Conservation (phyloP, 64 coral and sea anemone species). For the Montipora sp. region DNA sequence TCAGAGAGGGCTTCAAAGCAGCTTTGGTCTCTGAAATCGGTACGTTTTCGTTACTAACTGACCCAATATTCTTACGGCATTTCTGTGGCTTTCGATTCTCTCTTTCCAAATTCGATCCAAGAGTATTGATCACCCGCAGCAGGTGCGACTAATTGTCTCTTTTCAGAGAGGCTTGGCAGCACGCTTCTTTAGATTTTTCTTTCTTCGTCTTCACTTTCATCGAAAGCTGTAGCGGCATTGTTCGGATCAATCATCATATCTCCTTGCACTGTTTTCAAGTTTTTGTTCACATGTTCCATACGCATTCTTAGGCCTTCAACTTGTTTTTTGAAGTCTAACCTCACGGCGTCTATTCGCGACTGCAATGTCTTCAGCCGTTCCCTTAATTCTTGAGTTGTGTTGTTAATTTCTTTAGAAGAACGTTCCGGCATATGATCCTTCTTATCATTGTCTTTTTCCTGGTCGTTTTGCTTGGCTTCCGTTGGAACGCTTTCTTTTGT, state of each 20-base stretch:
- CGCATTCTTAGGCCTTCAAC: conserved; percentile 12
- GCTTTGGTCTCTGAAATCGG: neutral
- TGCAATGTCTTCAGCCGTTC: conserved; percentile 5
- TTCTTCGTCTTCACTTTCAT: neutral
- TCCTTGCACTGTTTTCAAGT: neutral
- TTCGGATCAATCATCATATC: neutral
- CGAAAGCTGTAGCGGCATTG: neutral
- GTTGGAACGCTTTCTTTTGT: neutral
- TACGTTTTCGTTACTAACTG: neutral
- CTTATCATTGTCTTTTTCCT: neutral
- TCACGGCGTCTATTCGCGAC: neutral
- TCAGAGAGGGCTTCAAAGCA: neutral
- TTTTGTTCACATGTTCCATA: conserved; percentile 31
- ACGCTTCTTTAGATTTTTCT: neutral
- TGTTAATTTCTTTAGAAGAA: neutral
- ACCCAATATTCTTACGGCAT: neutral
- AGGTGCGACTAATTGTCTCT: neutral
- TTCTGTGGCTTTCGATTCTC: neutral
- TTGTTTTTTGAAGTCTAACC: conserved; percentile 33
- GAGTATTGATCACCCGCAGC: neutral
- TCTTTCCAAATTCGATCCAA: neutral
- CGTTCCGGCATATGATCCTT: neutral
- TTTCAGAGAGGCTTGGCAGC: neutral
- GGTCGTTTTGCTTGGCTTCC: neutral
- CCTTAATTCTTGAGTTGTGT: neutral